Evolutionary conservation across 2,797 vertebrate species (phyloP).

Genomic region (Rhabdomys pumilio): DNA sequence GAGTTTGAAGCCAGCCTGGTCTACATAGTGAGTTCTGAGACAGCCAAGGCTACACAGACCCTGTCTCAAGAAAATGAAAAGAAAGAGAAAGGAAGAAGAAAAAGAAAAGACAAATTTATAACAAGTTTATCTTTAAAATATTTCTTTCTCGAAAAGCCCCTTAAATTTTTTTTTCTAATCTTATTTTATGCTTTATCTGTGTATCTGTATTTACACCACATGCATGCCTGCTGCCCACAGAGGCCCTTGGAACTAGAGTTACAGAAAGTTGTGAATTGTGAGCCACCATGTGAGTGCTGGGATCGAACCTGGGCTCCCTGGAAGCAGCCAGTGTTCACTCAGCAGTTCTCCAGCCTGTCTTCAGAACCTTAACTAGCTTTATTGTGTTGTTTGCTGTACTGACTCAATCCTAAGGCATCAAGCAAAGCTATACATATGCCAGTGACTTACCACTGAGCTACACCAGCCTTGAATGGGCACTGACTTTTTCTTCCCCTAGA

Average conservation of each 20-base stretch:
- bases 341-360: not conserved
- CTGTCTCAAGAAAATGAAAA: not conserved
- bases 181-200: not conserved
- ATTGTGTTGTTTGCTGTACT: too few relatives aligned
- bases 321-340: not conserved
- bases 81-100: not conserved
- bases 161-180: not conserved
- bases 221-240: not conserved
- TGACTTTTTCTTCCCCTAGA: not conserved
- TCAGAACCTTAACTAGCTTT: not conserved
- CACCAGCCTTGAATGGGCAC: too few relatives aligned
- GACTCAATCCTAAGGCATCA: not conserved
- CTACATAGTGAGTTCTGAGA: not conserved
- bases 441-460: too few relatives aligned
- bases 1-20: not conserved
- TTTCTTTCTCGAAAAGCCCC: not conserved
- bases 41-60: not conserved
- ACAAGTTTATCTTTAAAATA: not conserved
- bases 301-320: not conserved
- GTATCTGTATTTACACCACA: not conserved
- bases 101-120: not conserved
- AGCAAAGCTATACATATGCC: too few relatives aligned
- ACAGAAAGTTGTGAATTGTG: not conserved
- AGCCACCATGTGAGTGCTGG: not conserved
- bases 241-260: not conserved